phyloP scores from a whole-genome alignment of 2,797 vertebrate genomes.

The Myotis findleyi region DNA sequence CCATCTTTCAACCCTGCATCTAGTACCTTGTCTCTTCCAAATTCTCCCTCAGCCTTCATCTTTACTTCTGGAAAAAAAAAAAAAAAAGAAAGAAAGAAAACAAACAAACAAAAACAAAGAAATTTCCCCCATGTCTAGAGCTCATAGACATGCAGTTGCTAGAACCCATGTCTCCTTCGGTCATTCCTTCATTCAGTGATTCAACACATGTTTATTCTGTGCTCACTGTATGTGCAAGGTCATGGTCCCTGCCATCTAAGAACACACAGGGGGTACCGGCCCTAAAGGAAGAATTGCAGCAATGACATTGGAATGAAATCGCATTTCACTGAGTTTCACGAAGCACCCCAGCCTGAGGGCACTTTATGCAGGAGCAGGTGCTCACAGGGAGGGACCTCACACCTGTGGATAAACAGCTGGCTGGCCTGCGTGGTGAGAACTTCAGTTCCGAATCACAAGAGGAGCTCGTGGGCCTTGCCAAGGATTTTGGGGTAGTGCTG shows the following conservation, averaged over 20 bases:
- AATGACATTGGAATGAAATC: background rate
- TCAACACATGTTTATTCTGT: background rate
- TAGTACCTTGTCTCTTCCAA: background rate
- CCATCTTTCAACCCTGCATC: background rate
- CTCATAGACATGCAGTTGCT: too few species aligned
- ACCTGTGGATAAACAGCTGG: background rate
- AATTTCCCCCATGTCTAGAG: background rate
- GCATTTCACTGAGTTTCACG: background rate
- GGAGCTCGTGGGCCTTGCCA: background rate
- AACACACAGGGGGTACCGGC: background rate
- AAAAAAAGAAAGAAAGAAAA: background rate
- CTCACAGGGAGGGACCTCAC: background rate
- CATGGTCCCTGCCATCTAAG: background rate
- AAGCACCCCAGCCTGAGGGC: background rate
- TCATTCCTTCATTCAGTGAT: background rate
- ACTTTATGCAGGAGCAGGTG: background rate
- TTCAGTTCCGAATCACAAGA: background rate
- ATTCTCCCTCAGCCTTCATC: background rate
- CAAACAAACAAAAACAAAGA: background rate
- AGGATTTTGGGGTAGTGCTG: background rate
- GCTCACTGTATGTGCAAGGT: background rate
- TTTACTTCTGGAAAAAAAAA: background rate
- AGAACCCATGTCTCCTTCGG: background rate
- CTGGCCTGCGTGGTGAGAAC: rapidly evolving
- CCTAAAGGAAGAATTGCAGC: background rate